Base-by-base conservation (phyloP, 2,797 vertebrate species). In the Muraenolepis orangiensis region DNA sequence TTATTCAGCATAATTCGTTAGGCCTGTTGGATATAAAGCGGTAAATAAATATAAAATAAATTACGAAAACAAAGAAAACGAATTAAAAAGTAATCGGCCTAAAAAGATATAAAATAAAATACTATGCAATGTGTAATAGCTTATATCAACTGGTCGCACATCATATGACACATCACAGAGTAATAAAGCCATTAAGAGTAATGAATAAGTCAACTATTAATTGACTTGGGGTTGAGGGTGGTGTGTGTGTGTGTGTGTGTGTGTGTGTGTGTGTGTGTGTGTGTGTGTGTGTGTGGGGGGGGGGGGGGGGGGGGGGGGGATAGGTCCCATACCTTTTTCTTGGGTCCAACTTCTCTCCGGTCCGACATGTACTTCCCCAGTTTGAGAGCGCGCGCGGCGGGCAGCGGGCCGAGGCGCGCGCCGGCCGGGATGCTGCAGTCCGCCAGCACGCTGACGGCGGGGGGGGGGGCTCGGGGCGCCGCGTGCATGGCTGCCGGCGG, bases 281-380 rank as follows among this genome's bases (percentile, higher is more conserved):
- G n/a, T n/a, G n/a, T n/a, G n/a, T n/a, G n/a, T n/a, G n/a, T n/a
- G n/a, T n/a, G n/a, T n/a, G 6, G 51, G 20, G n/a, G 51, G n/a
- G 51, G 6, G 2, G 31, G 28, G 10, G 28, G 10, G 10, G 7
- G 67, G 1, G 31, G 11, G 2, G 20, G 18, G 16, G 67, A 34
- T 8, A 18, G 67, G 64, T 64, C 61, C 28, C 71, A 66, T 90
- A 98, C 97, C 96, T 97, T 99, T 93, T 98, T 98, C 90, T 96
- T 98, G 76, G 94, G 92, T 93, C 95, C 96, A 75, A 94, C 92
- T 85, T 99, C 98, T 85, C 95, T 98, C 78, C 96, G 96, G 89
- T 99, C 98, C 80, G 96, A 95, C 85, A 96, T 91, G 93, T 97
- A 98, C 93, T 98, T 98, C 86, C 98, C 98, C 86, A 99, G 93